Percentiles rank a stretch among this genome's conserved stretches.
Conservation (phyloP, 2,888 invertebrate species). For the Ichneumon xanthorius region DNA sequence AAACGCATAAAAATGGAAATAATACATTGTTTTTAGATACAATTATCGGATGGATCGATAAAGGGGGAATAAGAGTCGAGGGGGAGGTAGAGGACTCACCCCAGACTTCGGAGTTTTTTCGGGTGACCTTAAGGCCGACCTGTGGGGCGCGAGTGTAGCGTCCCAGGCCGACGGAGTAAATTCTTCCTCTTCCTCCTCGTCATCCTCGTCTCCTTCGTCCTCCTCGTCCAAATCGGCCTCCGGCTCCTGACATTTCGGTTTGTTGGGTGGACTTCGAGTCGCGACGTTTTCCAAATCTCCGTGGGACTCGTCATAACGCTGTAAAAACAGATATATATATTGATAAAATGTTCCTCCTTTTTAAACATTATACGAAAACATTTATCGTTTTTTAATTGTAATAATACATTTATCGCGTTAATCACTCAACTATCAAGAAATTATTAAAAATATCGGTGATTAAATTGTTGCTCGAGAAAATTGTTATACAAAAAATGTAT, state of each 20-base stretch:
- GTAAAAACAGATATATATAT: constrained; percentile 9
- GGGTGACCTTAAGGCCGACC: constrained; percentile 90
- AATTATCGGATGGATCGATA: not conserved
- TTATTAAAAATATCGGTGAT: not conserved
- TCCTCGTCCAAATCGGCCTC: constrained; percentile 71
- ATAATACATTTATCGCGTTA: not conserved
- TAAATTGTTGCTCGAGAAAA: not conserved
- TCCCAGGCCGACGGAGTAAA: constrained; percentile 94
- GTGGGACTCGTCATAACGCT: constrained; percentile 78
- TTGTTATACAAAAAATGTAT: not conserved
- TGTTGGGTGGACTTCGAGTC: constrained; percentile 57
- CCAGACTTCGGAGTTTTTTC: constrained; percentile 85
- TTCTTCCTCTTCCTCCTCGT: constrained; percentile 89
- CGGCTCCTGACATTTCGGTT: constrained; percentile 61
- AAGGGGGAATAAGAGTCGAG: not conserved
- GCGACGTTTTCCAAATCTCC: constrained; percentile 69
- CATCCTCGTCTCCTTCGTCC: constrained; percentile 86
- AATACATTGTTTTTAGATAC: not conserved
- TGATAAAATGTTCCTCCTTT: not conserved
- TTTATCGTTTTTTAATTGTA: not conserved
- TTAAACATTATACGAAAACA: constrained; percentile 30
- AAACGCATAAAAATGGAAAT: not conserved
- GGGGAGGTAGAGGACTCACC: constrained; percentile 76
- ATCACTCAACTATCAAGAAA: not conserved
- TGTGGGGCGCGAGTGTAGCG: constrained; percentile 90